A percentile compares a stretch with the other conserved stretches of the same genome.
Conservation (phyloP, 2,888 invertebrate genomes). For the Caenorhabditis auriculariae region DNA sequence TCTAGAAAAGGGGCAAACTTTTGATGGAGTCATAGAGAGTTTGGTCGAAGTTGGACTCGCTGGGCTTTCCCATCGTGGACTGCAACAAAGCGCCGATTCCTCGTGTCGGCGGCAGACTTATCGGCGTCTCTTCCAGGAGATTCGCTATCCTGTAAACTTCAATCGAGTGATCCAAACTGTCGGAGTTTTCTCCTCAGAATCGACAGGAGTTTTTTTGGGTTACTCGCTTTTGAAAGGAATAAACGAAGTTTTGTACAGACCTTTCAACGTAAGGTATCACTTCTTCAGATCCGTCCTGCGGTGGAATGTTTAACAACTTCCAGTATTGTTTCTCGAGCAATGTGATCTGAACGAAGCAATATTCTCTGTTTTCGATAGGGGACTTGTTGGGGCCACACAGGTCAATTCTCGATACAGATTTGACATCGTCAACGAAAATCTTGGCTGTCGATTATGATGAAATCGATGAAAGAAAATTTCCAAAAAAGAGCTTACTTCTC, state of each 20-base stretch:
- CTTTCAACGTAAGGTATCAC: slow-evolving; percentile 80
- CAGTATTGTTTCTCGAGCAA: slow-evolving; percentile 72
- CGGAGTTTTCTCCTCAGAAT: no score
- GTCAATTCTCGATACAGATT: no score
- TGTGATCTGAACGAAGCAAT: slow-evolving; percentile 35
- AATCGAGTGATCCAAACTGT: no score
- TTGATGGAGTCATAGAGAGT: slow-evolving; percentile 49
- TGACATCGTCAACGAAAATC: no score
- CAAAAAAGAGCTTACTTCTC: slow-evolving; percentile 38
- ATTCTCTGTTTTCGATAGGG: not conserved
- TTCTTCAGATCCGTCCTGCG: slow-evolving; percentile 89
- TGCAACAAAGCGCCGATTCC: slow-evolving; percentile 59
- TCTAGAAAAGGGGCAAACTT: slow-evolving; percentile 27
- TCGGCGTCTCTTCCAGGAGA: slow-evolving; percentile 51
- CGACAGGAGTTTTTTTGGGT: not conserved
- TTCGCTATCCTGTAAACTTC: slow-evolving; percentile 43
- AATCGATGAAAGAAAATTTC: not conserved
- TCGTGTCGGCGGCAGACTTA: slow-evolving; percentile 30
- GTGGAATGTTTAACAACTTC: slow-evolving; percentile 88
- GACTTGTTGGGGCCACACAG: not conserved
- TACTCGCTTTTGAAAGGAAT: not conserved
- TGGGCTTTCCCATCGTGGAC: slow-evolving; percentile 47
- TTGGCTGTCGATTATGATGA: no score
- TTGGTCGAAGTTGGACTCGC: slow-evolving; percentile 57
- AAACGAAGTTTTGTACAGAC: slow-evolving; percentile 31